Conservation (phyloP, 2,888 invertebrate species). For the Eurytoma adleriae region DNA sequence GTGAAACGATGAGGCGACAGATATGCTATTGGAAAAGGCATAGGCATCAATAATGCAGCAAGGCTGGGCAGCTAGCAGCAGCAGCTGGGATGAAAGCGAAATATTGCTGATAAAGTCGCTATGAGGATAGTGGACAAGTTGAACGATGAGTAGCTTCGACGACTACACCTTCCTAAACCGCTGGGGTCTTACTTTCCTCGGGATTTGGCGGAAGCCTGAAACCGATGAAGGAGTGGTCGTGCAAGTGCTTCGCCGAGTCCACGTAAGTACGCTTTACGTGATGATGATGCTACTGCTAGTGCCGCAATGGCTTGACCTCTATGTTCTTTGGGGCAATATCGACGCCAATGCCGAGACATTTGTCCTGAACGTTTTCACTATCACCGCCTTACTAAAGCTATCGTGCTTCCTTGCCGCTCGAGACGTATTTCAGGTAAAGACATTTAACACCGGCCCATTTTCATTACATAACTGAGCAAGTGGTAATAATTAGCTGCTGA, state of each 20-base stretch:
- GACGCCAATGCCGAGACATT: slow-evolving; percentile 54
- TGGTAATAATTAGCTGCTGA: no score
- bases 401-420: slow-evolving; percentile 4
- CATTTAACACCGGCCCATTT: no score
- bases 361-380: slow-evolving; percentile 46
- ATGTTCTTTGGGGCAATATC: slow-evolving; percentile 50
- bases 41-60: no score
- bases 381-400: slow-evolving; percentile 47
- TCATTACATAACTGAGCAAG: no score
- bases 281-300: slow-evolving; percentile 41
- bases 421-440: slow-evolving; percentile 43
- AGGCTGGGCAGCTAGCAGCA: no score
- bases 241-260: background rate
- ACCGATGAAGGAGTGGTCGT: background rate
- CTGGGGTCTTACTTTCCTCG: slow-evolving; percentile 50
- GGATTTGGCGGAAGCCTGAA: slow-evolving; percentile 37
- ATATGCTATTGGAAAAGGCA: background rate
- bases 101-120: no score
- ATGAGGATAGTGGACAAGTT: no score
- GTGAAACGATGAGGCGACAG: background rate
- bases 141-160: slow-evolving; percentile 32
- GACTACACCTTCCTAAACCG: slow-evolving; percentile 52
- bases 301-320: slow-evolving; percentile 52
- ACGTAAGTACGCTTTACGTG: slow-evolving; percentile 28
- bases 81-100: no score